phyloP scores from a whole-genome alignment of 2,888 invertebrate species.

The Ypsolopha scabrella region DNA sequence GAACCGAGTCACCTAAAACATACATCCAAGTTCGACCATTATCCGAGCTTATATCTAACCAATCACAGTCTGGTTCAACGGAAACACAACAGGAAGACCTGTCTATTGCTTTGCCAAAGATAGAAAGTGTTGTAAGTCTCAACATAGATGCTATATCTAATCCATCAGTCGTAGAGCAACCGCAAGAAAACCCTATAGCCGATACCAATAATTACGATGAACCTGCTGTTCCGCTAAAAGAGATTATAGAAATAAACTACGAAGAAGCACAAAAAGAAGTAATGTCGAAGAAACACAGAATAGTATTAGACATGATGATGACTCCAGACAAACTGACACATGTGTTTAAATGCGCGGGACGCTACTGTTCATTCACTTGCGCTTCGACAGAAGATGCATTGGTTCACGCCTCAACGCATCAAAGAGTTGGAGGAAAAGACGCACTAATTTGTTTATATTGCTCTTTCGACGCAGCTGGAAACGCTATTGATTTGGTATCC shows the following conservation, averaged over 20 bases:
- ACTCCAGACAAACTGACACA: slow-evolving; percentile 50
- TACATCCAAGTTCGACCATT: slow-evolving; percentile 53
- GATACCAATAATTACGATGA: not conserved
- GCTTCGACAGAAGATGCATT: slow-evolving; percentile 43
- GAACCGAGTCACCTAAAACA: slow-evolving; percentile 15
- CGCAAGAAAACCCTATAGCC: slow-evolving; percentile 3
- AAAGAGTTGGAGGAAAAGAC: slow-evolving; percentile 38
- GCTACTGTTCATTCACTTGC: slow-evolving; percentile 48
- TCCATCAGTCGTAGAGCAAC: slow-evolving; percentile 13
- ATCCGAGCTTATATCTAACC: slow-evolving; percentile 36
- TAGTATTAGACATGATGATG: slow-evolving; percentile 60
- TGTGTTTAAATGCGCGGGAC: slow-evolving; percentile 54
- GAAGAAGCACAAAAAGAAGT: slow-evolving; percentile 44
- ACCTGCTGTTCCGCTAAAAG: not conserved
- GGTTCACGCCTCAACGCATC: slow-evolving; percentile 46
- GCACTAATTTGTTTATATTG: slow-evolving; percentile 73
- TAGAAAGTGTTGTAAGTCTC: slow-evolving; percentile 68
- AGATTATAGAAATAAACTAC: slow-evolving; percentile 24
- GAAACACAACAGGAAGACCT: slow-evolving; percentile 10
- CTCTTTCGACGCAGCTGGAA: slow-evolving; percentile 37
- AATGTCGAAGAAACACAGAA: slow-evolving; percentile 43
- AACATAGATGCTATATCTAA: slow-evolving; percentile 23
- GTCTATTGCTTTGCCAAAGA: slow-evolving; percentile 35
- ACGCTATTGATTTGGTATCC: slow-evolving; percentile 51
- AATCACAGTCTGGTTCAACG: slow-evolving; percentile 5